These are phyloP conservation scores for Cataglyphis cursor DNA, from an alignment of 2,888 invertebrate species.

Conservation along the genomic window DNA sequence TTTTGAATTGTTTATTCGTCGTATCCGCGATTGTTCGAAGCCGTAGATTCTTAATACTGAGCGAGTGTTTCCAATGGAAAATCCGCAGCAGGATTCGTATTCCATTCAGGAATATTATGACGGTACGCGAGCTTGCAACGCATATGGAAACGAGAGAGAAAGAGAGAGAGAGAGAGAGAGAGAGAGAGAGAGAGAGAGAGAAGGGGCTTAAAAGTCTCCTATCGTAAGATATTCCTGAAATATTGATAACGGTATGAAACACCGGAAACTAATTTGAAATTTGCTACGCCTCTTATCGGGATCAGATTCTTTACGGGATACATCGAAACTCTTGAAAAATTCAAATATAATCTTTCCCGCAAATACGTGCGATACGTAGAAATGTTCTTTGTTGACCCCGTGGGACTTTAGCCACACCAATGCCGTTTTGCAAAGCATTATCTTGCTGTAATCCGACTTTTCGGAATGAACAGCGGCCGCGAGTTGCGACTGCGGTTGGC, in stretches of 20 bases:
- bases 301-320: not conserved
- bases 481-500: constrained; percentile 47
- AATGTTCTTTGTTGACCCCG: constrained; percentile 21
- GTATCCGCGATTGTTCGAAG: not conserved
- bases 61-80: too few relatives aligned
- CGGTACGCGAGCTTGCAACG: not conserved
- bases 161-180: not conserved
- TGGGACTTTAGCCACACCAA: constrained; percentile 14
- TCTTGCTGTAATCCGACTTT: constrained; percentile 65
- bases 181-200: not conserved
- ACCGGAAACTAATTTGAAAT: not conserved
- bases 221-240: not conserved
- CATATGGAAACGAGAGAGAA: not conserved
- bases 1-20: not conserved
- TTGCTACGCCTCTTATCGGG: not conserved
- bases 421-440: constrained; percentile 55
- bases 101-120: not conserved
- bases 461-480: constrained; percentile 60
- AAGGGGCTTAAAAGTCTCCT: not conserved
- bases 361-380: constrained; percentile 29
- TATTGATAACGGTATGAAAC: too few relatives aligned
- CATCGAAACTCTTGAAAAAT: not conserved
- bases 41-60: not conserved
- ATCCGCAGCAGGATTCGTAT: not conserved
- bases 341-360: not conserved